Conservation (phyloP, 2,797 vertebrate genomes). For the Ctenosaura bakeri region DNA sequence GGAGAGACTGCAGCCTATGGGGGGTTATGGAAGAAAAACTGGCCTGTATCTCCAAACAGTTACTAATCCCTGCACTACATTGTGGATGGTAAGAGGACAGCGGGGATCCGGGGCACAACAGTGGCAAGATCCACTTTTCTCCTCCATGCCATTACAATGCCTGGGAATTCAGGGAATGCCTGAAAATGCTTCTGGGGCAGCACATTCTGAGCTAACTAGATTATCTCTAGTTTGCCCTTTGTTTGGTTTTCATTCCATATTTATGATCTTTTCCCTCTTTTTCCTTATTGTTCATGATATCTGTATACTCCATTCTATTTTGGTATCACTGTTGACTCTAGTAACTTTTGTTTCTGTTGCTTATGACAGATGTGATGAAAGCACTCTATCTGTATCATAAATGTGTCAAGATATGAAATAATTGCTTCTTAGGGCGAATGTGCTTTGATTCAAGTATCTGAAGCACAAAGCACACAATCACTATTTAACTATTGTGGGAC, state of each 20-base stretch:
- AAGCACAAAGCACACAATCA: background rate
- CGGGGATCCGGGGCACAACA: background rate
- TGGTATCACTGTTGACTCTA: background rate
- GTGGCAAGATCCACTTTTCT: background rate
- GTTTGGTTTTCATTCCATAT: background rate
- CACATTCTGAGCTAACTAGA: background rate
- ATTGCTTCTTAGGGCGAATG: background rate
- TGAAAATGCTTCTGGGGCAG: background rate
- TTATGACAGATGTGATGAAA: background rate
- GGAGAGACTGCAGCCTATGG: too few relatives aligned
- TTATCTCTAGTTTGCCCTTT: background rate
- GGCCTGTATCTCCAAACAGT: too few relatives aligned
- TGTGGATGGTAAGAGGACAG: background rate
- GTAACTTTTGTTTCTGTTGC: slow-evolving; percentile 2
- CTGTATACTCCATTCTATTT: background rate
- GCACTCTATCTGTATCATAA: background rate
- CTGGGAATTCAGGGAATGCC: too few relatives aligned
- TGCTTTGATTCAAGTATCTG: background rate
- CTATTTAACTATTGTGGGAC: slow-evolving; percentile 2
- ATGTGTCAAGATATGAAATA: background rate
- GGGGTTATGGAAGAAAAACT: too few relatives aligned
- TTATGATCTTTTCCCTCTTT: background rate
- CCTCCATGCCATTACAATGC: background rate
- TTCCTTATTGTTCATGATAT: background rate
- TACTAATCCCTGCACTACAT: too few relatives aligned